Base-by-base conservation (phyloP, 1,140 invertebrate species). In the Penaeus chinensis region DNA sequence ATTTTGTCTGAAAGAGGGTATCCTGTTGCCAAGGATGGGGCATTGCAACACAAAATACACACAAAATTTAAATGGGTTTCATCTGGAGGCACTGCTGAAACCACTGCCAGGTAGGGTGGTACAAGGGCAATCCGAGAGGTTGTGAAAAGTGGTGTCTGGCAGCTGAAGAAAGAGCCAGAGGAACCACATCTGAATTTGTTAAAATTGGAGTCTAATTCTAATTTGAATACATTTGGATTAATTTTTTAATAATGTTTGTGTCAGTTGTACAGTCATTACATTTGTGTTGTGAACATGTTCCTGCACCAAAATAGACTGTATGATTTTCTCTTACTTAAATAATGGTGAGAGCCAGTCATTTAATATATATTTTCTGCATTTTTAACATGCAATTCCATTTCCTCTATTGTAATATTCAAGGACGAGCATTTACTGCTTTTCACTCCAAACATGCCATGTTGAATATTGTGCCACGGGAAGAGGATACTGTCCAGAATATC, bases 401-500 rank as follows among this genome's bases (percentile, higher is more conserved):
- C 54, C 54, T 54, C 54, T 54, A 54, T 54, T 54, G 16, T 54
- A 54, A 54, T 54, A 54, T 54, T 54, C 54, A 54, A 54, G 54
- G 54, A 54, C 54, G 10, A 54, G 54, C 66, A 63, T 69, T 63
- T 54, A 78, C 74, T 24, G 20, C 18, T 19, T 32, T 74, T 27
- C 42, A 37, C 71, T 74, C 20, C 65, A 74, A 83, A 83, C 82
- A 84, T 84, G 82, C 82, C 82, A 79, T 79, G 76, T 69, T 79
- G 61, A 78, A 65, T 69, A 66, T 65, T 82, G 86, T 87, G 86
- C 86, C 86, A 87, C 86, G 65, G 74, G 63, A 82, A 76, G n/a
- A 54, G 69, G 47, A 82, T 82, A 87, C 85, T 87, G 85, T 87
- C 85, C 85, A 87, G 85, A 87, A 82, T 87, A 76, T 63, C 80